Evolutionary conservation across 1,140 invertebrate species (phyloP).

Genomic region (Cherax quadricarinatus): DNA sequence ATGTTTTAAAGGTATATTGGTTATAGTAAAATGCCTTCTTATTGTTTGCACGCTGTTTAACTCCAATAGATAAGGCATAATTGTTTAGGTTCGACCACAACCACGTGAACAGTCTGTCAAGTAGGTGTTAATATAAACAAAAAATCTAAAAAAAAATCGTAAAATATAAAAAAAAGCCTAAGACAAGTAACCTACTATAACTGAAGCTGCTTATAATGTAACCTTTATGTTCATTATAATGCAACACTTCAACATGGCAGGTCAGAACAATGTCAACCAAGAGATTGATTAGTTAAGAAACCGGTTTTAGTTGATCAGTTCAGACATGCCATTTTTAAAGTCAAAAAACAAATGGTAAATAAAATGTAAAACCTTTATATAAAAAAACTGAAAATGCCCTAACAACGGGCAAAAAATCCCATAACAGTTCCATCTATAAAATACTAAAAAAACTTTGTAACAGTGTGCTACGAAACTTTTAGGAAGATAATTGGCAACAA

Average conservation of each 20-base stretch:
- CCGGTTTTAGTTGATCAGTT: constrained; percentile 55
- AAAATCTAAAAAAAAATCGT: constrained; percentile 71
- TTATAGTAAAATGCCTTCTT: constrained; percentile 35
- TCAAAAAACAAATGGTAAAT: constrained; percentile 38
- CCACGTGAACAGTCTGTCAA: constrained; percentile 71
- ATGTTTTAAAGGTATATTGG: constrained; percentile 41
- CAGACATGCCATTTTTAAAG: constrained; percentile 59
- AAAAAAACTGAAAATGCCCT: constrained; percentile 68
- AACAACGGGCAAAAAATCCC: constrained; percentile 59
- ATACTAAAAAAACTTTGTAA: constrained; percentile 60
- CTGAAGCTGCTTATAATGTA: constrained; percentile 63
- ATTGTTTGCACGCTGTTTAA: constrained; percentile 59
- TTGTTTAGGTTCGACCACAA: constrained; percentile 65
- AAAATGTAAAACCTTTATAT: constrained; percentile 58
- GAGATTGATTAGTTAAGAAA: constrained; percentile 19
- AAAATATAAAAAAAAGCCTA: constrained; percentile 63
- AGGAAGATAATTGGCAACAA: constrained; percentile 62
- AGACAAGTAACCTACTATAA: constrained; percentile 51
- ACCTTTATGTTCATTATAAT: constrained; percentile 67
- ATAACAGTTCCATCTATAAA: constrained; percentile 64
- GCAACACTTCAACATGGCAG: constrained; percentile 50
- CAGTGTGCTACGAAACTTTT: constrained; percentile 42
- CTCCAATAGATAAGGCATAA: constrained; percentile 66
- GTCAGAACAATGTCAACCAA: constrained; percentile 65
- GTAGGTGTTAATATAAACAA: constrained; percentile 69